Evolutionary conservation across 2,888 invertebrate genomes (phyloP).

Genomic region (Cordilura impudica): DNA sequence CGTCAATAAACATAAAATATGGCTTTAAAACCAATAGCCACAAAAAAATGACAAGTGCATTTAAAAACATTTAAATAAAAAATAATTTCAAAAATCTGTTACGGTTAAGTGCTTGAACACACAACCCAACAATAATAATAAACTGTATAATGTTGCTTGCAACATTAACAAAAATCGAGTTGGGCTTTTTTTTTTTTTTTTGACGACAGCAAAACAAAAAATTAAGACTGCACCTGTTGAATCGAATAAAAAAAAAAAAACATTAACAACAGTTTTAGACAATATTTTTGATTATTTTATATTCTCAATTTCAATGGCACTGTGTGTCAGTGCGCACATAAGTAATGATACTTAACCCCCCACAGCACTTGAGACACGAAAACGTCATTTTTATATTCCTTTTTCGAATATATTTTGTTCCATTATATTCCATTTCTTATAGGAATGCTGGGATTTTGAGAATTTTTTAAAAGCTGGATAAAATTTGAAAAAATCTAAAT

Average conservation of each 20-base stretch:
- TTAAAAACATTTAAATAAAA: constrained; percentile 1
- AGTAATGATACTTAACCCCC: background rate
- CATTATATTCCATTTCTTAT: too few species aligned
- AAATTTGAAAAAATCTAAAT: too few species aligned
- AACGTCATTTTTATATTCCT: too few species aligned
- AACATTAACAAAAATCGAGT: constrained; percentile 4
- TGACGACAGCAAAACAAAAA: constrained; percentile 26
- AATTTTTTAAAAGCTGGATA: too few species aligned
- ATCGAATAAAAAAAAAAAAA: constrained; percentile 23
- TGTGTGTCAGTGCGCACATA: too few species aligned
- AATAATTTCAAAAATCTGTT: constrained; percentile 48
- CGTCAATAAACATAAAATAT: constrained; percentile 25
- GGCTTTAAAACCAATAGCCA: constrained; percentile 10
- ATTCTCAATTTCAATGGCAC: background rate
- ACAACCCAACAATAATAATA: constrained; percentile 2
- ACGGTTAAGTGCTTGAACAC: constrained; percentile 41
- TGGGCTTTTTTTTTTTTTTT: constrained; percentile 16
- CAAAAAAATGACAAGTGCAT: constrained; percentile 39
- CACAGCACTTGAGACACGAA: too few species aligned
- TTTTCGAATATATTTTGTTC: too few species aligned
- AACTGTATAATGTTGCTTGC: constrained; percentile 3
- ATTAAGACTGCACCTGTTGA: constrained; percentile 54
- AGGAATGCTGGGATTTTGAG: too few species aligned
- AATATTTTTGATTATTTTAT: background rate
- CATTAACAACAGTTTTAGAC: constrained; percentile 37